phyloP scores from a whole-genome alignment of 2,797 vertebrate genomes.

The Coccyzus lansbergi region DNA sequence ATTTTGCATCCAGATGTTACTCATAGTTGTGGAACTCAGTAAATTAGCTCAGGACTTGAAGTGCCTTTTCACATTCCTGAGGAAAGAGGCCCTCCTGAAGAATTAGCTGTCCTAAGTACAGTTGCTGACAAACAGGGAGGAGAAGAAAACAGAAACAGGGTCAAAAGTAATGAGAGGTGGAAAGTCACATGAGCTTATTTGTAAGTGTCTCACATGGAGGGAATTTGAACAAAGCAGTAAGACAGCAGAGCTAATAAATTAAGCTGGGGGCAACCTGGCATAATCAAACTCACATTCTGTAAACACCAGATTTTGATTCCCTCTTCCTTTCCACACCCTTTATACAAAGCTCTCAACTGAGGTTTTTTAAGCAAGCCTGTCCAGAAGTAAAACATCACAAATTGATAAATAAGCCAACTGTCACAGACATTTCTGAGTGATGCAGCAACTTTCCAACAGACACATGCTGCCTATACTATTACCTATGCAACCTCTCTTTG shows the following conservation, averaged over 20 bases:
- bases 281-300: constrained; percentile 9
- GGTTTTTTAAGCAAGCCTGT: background rate
- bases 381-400: background rate
- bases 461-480: background rate
- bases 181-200: background rate
- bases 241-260: background rate
- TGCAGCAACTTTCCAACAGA: background rate
- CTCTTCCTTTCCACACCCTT: constrained; percentile 1
- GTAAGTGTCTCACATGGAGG: background rate
- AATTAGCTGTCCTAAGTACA: constrained; percentile 12
- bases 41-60: background rate
- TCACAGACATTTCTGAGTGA: background rate
- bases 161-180: background rate
- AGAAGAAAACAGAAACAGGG: constrained; percentile 9
- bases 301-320: background rate
- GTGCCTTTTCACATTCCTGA: constrained; percentile 38
- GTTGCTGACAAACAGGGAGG: background rate
- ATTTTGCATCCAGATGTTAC: constrained; percentile 58
- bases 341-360: background rate
- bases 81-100: constrained; percentile 37
- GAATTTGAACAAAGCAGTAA: background rate
- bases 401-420: background rate
- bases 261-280: background rate
- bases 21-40: background rate
- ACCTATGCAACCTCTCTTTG: background rate